These are phyloP conservation scores for Montipora sp. DNA, from an alignment of 64 coral and sea anemone genomes.

Conservation along the genomic window DNA sequence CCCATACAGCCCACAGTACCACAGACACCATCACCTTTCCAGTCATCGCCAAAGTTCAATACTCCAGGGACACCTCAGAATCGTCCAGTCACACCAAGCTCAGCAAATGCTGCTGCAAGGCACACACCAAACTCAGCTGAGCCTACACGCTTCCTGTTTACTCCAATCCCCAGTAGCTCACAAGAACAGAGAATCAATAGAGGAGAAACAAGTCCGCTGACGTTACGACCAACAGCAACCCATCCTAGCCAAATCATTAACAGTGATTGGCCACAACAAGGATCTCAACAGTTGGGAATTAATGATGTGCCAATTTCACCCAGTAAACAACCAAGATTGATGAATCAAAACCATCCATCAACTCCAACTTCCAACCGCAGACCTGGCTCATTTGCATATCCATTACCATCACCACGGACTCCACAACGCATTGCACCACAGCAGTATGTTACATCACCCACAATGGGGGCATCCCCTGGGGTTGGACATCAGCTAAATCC, in stretches of 20 bases:
- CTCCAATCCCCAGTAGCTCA: conserved; percentile 82
- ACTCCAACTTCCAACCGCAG: conserved; percentile 75
- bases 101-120: conserved; percentile 64
- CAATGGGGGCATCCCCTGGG: conserved; percentile 78
- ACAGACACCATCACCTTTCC: conserved; percentile 78
- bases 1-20: conserved; percentile 62
- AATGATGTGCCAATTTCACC: conserved; percentile 90
- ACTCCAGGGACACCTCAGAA: conserved; percentile 86
- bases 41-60: conserved; percentile 95
- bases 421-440: conserved; percentile 80
- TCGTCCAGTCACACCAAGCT: conserved; percentile 86
- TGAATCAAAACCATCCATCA: conserved; percentile 64
- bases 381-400: conserved; percentile 90
- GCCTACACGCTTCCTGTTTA: conserved; percentile 90
- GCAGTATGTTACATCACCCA: conserved; percentile 84
- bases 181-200: conserved; percentile 59
- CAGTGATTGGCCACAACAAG: conserved; percentile 65
- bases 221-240: conserved; percentile 92
- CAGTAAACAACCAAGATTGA: conserved; percentile 92
- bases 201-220: conserved; percentile 92
- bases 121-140: conserved; percentile 89
- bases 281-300: conserved; percentile 28
- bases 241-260: conserved; percentile 73
- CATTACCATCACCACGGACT: conserved; percentile 84
- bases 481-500: conserved; percentile 30